Conservation (phyloP, 1,140 invertebrate species). For the Stenopsyche tienmushanensis region DNA sequence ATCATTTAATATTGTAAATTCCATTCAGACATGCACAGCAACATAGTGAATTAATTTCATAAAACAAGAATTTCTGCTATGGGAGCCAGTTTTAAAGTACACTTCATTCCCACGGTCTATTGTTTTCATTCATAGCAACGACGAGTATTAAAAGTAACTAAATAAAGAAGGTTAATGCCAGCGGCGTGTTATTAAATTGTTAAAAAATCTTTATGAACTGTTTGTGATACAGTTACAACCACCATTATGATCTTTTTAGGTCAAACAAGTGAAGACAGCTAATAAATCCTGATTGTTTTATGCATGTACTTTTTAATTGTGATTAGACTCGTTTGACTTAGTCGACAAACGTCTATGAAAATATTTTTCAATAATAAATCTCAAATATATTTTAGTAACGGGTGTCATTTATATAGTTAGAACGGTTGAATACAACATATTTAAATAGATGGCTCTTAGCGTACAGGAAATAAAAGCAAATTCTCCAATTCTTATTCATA, state of each 20-base stretch:
- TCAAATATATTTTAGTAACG: too few species aligned
- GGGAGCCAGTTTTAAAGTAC: slow-evolving; percentile 12
- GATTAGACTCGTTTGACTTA: too few species aligned
- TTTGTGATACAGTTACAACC: slow-evolving; percentile 10
- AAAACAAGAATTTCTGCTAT: slow-evolving; percentile 16
- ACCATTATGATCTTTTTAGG: neutral
- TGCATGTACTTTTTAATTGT: too few species aligned
- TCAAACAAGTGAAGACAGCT: neutral
- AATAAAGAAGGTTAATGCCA: slow-evolving; percentile 9
- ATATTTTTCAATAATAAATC: too few species aligned
- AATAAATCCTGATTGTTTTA: neutral
- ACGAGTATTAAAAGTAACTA: neutral
- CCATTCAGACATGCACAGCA: neutral
- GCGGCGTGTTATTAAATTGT: slow-evolving; percentile 8
- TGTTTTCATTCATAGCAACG: slow-evolving; percentile 16
- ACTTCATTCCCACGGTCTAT: slow-evolving; percentile 9
- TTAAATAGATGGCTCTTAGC: too few species aligned
- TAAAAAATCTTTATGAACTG: slow-evolving; percentile 1
- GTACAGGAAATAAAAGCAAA: too few species aligned
- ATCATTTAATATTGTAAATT: neutral
- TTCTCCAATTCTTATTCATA: too few species aligned
- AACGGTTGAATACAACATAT: too few species aligned
- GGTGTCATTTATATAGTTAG: too few species aligned
- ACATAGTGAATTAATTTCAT: neutral
- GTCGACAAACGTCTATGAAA: too few species aligned